Evolutionary conservation across 1,140 invertebrate species (phyloP), one percentile per base, ranked within the genome.

Genomic region (Drosophila pseudoananassae): DNA sequence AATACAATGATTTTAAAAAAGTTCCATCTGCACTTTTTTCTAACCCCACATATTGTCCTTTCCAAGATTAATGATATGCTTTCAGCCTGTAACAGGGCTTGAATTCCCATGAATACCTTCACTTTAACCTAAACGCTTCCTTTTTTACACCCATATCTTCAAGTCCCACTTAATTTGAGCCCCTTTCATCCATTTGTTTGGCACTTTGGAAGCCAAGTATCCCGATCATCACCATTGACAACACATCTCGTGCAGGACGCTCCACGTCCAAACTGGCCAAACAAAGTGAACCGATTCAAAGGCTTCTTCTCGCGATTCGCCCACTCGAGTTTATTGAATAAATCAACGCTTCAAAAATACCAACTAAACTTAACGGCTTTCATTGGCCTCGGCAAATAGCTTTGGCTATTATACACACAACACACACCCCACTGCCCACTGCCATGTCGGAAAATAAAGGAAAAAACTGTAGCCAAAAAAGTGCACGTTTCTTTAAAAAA

Each of bases 311-410:
- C 38, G 23, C 36, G 29, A 43, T 33, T 57, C 43, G 55, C 29
- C 54, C 60, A 55, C 72, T 65, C 40, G 55, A 61, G 77, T 75
- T 87, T 73, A 87, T 85, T 78, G 82, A 85, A 82, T 78, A 87
- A 84, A 80, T 85, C 82, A 85, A 87, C 73, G 78, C 81, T 81
- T 75, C 51, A 80, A 68, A 71, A 76, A 72, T 84, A 69, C 72
- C 76, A 85, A 77, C 82, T 78, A 81, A 85, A 85, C 78, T 85
- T 87, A 71, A 85, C 68, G 68, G 81, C 77, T 85, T 85, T 85
- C 64, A 85, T 85, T 85, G 81, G 82, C 65, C 76, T 65, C 54
- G 52, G 74, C 78, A 78, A 85, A 87, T 74, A 87, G 69, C 64
- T 72, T 58, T 75, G 80, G 54, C 77, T 65, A 80, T 84, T 84